Conservation (phyloP, 2,113 vertebrate species). For the Indri indri region DNA sequence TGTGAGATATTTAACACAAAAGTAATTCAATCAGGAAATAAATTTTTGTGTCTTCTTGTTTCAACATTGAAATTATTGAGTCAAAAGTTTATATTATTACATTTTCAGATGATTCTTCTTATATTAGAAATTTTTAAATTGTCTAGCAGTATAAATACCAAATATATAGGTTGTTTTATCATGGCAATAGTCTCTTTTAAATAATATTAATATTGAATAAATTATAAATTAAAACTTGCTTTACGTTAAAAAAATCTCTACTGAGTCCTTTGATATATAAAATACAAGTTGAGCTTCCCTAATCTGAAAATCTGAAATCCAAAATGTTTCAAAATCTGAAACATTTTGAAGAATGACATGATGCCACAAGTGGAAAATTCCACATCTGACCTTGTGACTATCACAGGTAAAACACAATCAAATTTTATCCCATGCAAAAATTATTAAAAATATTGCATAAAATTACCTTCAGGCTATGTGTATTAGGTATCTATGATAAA, state of each 20-base stretch:
- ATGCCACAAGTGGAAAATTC: no score
- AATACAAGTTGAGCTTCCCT: not conserved
- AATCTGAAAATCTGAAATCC: not conserved
- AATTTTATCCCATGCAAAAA: no score
- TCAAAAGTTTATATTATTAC: not conserved
- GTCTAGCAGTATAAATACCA: not conserved
- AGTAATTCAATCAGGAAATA: not conserved
- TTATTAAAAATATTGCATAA: no score
- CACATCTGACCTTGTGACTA: no score
- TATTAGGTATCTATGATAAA: no score
- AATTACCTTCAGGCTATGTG: no score
- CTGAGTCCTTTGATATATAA: not conserved
- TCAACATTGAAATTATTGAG: not conserved
- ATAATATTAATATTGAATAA: not conserved
- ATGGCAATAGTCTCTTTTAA: not conserved
- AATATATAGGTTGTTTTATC: not conserved
- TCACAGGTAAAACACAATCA: no score
- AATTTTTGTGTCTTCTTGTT: not conserved
- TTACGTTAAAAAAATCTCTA: not conserved
- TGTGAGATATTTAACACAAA: not conserved
- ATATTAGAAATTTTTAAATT: not conserved
- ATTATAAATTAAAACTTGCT: not conserved
- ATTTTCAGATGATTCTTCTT: not conserved
- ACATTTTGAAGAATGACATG: not conserved
- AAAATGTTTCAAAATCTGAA: not conserved